A percentile compares a stretch with the other conserved stretches of the same genome.
Evolutionary conservation across 2,113 vertebrate species (phyloP).

Genomic region (Vombatus ursinus): DNA sequence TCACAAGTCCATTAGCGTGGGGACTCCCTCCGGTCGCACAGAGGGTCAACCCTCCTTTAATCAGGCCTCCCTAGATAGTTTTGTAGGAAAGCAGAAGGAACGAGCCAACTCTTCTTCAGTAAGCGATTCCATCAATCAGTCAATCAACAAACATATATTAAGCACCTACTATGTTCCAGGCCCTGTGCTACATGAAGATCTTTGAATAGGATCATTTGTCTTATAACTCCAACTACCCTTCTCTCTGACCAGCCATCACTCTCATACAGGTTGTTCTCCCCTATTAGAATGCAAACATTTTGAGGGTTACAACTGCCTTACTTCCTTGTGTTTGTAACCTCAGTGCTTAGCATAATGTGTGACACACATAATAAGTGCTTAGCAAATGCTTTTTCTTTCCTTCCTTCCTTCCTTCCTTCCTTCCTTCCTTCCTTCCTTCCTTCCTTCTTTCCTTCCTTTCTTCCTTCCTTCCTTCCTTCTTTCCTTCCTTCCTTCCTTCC

Average conservation of each 20-base stretch:
- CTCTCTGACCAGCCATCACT: neutral
- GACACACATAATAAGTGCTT: neutral
- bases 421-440: no score
- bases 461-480: no score
- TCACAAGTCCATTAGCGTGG: neutral
- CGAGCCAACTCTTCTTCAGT: neutral
- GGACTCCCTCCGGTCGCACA: neutral
- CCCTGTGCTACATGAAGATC: neutral
- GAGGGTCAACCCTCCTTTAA: neutral
- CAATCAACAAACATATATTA: neutral
- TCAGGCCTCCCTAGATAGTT: neutral
- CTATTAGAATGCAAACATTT: neutral
- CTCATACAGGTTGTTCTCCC: neutral
- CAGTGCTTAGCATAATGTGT: neutral
- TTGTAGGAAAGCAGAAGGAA: neutral
- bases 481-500: neutral
- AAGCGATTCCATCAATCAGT: neutral
- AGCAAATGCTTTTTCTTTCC: neutral
- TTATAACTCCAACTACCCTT: neutral
- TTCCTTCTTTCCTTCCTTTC: no score
- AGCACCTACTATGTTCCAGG: neutral
- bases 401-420: no score
- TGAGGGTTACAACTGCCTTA: neutral
- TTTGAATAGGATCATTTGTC: neutral
- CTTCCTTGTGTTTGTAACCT: neutral